These are phyloP conservation scores for Cosmia pyralina DNA, from an alignment of 2,888 invertebrate species.

Conservation along the genomic window DNA sequence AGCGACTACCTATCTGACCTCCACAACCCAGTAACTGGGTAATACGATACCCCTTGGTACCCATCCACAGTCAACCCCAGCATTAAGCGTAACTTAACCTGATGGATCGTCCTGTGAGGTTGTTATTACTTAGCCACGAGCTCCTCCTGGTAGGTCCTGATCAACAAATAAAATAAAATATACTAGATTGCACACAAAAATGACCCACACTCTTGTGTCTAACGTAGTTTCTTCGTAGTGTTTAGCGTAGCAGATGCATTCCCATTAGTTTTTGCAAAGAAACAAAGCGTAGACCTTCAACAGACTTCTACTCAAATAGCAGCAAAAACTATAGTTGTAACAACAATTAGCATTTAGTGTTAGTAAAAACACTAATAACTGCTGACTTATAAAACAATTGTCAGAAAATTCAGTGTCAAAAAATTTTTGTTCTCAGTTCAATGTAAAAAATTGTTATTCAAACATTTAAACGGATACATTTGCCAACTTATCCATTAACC, in stretches of 20 bases:
- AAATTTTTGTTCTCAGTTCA: background rate
- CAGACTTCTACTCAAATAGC: background rate
- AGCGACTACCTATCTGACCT: too few species aligned
- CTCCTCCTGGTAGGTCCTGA: background rate
- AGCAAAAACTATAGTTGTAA: background rate
- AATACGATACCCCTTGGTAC: too few species aligned
- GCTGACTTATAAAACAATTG: background rate
- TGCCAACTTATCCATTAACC: slow-evolving; percentile 13
- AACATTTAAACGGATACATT: slow-evolving; percentile 8
- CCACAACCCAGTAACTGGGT: too few species aligned
- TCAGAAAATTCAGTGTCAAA: background rate
- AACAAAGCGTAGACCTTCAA: background rate
- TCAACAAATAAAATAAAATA: slow-evolving; percentile 28
- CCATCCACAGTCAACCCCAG: too few species aligned
- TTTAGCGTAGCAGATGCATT: background rate
- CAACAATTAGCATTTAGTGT: background rate
- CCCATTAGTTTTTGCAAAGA: background rate
- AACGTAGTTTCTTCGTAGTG: too few species aligned
- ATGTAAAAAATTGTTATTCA: background rate
- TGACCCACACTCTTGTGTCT: slow-evolving; percentile 8
- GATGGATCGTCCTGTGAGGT: too few species aligned
- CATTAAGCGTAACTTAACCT: too few species aligned
- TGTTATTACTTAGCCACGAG: too few species aligned
- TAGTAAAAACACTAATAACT: slow-evolving; percentile 6
- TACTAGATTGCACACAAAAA: slow-evolving; percentile 7